These are phyloP conservation scores for Torymus texanus DNA, from an alignment of 2,888 invertebrate genomes.

Conservation along the genomic window DNA sequence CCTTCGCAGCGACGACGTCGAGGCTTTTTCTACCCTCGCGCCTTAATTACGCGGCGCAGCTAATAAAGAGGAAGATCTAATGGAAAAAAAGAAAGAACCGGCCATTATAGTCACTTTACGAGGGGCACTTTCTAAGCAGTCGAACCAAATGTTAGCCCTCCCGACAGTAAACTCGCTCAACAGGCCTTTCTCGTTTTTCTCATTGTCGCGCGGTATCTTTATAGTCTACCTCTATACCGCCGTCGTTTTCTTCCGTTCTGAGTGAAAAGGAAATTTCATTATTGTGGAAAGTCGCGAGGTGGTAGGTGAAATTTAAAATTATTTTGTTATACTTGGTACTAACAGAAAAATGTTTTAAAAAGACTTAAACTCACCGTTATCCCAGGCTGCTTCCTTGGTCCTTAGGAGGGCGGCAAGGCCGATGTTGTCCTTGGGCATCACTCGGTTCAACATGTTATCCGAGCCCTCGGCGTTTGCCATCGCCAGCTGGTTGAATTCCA, in stretches of 20 bases:
- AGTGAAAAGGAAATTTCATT: too few species aligned
- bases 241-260: too few species aligned
- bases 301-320: too few species aligned
- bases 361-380: conserved; percentile 80
- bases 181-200: background rate
- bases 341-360: too few species aligned
- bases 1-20: too few species aligned
- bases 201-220: background rate
- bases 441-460: conserved; percentile 98
- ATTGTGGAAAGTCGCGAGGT: too few species aligned
- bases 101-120: conserved; percentile 33
- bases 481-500: conserved; percentile 98
- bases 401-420: conserved; percentile 96
- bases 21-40: too few species aligned
- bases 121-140: conserved; percentile 21
- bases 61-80: conserved; percentile 23
- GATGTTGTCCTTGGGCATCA: conserved; percentile 99
- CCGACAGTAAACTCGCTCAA: conserved; percentile 3
- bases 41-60: conserved; percentile 29
- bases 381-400: conserved; percentile 96
- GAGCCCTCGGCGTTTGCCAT: conserved; percentile 99
- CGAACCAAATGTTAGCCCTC: conserved; percentile 20
- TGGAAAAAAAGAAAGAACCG: conserved; percentile 2
- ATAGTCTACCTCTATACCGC: background rate
- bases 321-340: too few species aligned